phyloP scores from a whole-genome alignment of 2,888 invertebrate species.

The Archaeoteleia sp. region DNA sequence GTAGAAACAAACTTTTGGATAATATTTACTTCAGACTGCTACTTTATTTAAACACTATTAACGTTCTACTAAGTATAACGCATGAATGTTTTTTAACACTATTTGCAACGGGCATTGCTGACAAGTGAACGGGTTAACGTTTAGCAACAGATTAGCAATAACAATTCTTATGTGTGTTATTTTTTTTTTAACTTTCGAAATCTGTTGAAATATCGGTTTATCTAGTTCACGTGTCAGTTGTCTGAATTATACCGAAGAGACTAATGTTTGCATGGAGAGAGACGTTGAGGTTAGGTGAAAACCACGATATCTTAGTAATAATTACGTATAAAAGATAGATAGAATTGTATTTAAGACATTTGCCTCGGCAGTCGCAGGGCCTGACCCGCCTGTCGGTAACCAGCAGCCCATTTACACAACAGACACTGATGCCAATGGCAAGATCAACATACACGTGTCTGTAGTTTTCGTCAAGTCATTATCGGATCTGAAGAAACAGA shows the following conservation, averaged over 20 bases:
- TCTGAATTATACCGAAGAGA: no score
- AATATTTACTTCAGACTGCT: no score
- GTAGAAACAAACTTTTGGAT: no score
- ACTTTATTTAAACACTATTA: no score
- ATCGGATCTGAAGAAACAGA: constrained; percentile 94
- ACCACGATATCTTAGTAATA: background rate
- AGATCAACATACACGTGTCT: constrained; percentile 91
- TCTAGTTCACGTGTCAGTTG: no score
- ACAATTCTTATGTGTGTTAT: no score
- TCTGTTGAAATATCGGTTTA: no score
- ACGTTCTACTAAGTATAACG: background rate
- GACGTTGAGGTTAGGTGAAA: no score
- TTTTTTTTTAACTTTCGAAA: no score
- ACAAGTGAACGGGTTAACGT: no score
- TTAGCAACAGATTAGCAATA: no score
- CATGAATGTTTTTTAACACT: background rate
- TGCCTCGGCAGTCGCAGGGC: constrained; percentile 73
- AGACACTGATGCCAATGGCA: constrained; percentile 85
- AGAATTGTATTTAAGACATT: constrained; percentile 70
- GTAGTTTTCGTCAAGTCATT: constrained; percentile 90
- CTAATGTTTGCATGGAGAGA: no score
- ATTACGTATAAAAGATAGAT: constrained; percentile 53
- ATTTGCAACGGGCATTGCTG: background rate
- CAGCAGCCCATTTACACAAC: constrained; percentile 78
- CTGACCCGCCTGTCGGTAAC: constrained; percentile 68